These are phyloP conservation scores for Heteractis magnifica DNA, from an alignment of 92 coral and sea anemone species.

Conservation along the genomic window DNA sequence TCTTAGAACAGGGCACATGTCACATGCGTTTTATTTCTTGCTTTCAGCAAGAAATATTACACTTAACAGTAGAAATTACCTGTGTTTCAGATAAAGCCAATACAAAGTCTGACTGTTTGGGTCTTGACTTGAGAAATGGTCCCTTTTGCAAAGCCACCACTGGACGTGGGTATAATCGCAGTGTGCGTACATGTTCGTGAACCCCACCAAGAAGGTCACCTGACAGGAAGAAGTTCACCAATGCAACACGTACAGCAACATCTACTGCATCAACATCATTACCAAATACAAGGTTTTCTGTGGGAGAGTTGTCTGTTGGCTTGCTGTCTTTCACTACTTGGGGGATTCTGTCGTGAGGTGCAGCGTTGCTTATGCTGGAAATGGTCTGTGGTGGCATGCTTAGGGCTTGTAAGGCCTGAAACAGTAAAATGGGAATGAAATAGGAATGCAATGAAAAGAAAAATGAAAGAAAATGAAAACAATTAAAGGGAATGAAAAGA, in stretches of 20 bases:
- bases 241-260: constrained; percentile 93
- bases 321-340: constrained; percentile 38
- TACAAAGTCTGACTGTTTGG: constrained; percentile 80
- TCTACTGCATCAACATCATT: constrained; percentile 97
- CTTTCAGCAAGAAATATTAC: no score
- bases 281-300: constrained; percentile 69
- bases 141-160: constrained; percentile 95
- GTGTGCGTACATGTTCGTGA: constrained; percentile 85
- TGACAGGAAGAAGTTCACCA: constrained; percentile 85
- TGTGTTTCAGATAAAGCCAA: constrained; percentile 69
- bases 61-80: background rate
- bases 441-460: background rate
- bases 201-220: constrained; percentile 76
- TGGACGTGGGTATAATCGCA: constrained; percentile 88
- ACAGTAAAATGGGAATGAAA: background rate
- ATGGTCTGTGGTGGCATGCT: constrained; percentile 88
- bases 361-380: constrained; percentile 54
- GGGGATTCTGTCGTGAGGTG: constrained; percentile 36
- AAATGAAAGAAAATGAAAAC: no score
- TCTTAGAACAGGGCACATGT: no score
- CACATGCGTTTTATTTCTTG: no score
- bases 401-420: constrained; percentile 89
- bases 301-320: constrained; percentile 19
- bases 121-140: constrained; percentile 80
- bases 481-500: background rate